Base-by-base conservation (phyloP, 2,797 vertebrate genomes). In the Notoglanidium macrostoma region DNA sequence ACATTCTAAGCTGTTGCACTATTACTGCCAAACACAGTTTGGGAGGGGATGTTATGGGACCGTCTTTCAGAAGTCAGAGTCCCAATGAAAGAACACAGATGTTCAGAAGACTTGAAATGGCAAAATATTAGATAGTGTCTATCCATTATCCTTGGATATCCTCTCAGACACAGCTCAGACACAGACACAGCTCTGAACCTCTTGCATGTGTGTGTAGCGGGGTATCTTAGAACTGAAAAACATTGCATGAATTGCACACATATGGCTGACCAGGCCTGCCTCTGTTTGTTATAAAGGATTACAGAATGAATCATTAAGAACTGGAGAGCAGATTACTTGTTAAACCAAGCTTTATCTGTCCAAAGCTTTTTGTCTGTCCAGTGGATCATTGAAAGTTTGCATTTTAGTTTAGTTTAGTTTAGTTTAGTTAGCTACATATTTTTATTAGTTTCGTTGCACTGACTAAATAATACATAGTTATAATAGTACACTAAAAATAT, bases 261-360 rank as follows among this genome's bases (percentile, higher is more conserved):
- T 55, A 35, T 26, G 32, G 49, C 9, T 5, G 65, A 86, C 14
- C 63, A 86, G 55, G 49, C 51, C 57, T 74, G 29, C 7, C 54
- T 59, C 23, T 83, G 19, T 73, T 51, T 67, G 44, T 49, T 77
- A 23, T 83, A 86, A 55, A 77, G 51, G 77, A 73, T 88, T 63
- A 80, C 9, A 19, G 77, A 59, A 81, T 29, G 68, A 70, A 82
- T 76, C 65, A 82, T 44, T 51, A 63, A 67, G 70, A 68, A 49
- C 35, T 76, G 40, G 23, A 85, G 72, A 73, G 35, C 46, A 83
- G 72, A 86, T 83, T 67, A 88, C n/a, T 19, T 82, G 84, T 59
- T 77, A 67, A 73, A 44, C 76, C 44, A 44, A 51, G 77, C 3
- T 70, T 32, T 61, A 44, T n/a, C 35, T 26, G 63, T 76, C 10